Evolutionary conservation across 2,888 invertebrate genomes (phyloP).

Genomic region (Cantharis rufa): DNA sequence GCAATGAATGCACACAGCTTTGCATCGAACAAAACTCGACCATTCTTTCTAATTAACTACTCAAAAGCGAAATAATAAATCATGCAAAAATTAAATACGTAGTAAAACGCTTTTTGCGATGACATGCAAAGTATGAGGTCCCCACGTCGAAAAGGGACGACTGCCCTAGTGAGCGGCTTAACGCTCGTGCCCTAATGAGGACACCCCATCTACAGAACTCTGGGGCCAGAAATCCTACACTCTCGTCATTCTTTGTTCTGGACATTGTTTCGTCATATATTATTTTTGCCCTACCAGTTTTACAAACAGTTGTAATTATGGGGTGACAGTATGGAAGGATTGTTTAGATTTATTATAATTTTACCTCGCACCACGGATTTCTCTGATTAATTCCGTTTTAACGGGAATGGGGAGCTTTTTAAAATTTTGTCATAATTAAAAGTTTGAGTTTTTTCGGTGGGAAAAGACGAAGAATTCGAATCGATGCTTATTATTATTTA

Average conservation of each 20-base stretch:
- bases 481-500: constrained; percentile 34
- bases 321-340: constrained; percentile 25
- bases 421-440: background rate
- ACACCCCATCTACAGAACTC: constrained; percentile 4
- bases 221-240: constrained; percentile 9
- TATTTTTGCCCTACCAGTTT: constrained; percentile 18
- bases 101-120: constrained; percentile 25
- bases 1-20: constrained; percentile 3
- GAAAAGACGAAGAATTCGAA: constrained; percentile 5
- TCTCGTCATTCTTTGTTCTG: constrained; percentile 27
- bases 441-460: background rate
- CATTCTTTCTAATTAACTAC: constrained; percentile 32
- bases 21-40: constrained; percentile 16
- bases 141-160: constrained; percentile 20
- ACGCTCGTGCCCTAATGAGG: constrained; percentile 27
- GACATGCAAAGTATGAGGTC: constrained; percentile 27
- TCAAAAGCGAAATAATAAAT: constrained; percentile 31
- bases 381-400: background rate
- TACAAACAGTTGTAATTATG: constrained; percentile 27
- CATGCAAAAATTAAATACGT: constrained; percentile 30
- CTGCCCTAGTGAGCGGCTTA: constrained; percentile 29
- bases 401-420: background rate
- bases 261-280: constrained; percentile 29
- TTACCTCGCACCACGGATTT: constrained; percentile 5
- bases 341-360: constrained; percentile 26